Evolutionary conservation across 2,888 invertebrate species (phyloP).

Genomic region (Nasonia oneida): DNA sequence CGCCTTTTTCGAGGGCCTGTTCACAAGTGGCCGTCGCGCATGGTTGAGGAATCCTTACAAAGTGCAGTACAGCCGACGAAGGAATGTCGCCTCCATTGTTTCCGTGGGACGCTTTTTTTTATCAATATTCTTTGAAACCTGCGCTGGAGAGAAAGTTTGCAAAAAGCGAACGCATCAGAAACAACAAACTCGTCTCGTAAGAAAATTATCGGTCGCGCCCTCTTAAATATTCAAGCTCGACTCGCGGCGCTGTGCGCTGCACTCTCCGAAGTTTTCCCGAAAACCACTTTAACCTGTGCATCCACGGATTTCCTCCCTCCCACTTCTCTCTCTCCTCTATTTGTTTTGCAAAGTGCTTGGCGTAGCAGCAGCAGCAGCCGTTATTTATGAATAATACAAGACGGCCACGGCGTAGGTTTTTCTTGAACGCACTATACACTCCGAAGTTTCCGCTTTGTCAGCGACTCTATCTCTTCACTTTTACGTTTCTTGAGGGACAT

Average conservation of each 20-base stretch:
- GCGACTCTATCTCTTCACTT: slow-evolving; percentile 9
- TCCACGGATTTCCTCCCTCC: neutral
- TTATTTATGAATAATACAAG: slow-evolving; percentile 58
- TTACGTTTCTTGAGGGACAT: slow-evolving; percentile 38
- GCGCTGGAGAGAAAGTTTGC: neutral
- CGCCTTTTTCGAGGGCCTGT: slow-evolving; percentile 8
- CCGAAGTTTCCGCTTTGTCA: slow-evolving; percentile 43
- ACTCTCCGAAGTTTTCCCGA: neutral
- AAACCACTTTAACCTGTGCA: slow-evolving; percentile 10
- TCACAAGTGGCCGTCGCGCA: neutral
- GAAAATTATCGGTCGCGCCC: neutral
- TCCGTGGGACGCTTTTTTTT: neutral
- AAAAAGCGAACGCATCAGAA: neutral
- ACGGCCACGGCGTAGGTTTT: slow-evolving; percentile 6
- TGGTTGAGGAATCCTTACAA: slow-evolving; percentile 5
- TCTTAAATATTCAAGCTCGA: slow-evolving; percentile 6
- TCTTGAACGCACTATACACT: neutral
- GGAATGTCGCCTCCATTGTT: neutral
- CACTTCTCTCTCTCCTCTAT: neutral
- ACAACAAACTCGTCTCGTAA: neutral
- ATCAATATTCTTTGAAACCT: no score
- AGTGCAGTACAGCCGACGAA: neutral
- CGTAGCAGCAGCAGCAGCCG: neutral
- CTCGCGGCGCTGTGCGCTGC: neutral
- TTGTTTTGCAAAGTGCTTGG: slow-evolving; percentile 48